phyloP scores from a whole-genome alignment of 1,140 invertebrate species.

The Orussus abietinus region DNA sequence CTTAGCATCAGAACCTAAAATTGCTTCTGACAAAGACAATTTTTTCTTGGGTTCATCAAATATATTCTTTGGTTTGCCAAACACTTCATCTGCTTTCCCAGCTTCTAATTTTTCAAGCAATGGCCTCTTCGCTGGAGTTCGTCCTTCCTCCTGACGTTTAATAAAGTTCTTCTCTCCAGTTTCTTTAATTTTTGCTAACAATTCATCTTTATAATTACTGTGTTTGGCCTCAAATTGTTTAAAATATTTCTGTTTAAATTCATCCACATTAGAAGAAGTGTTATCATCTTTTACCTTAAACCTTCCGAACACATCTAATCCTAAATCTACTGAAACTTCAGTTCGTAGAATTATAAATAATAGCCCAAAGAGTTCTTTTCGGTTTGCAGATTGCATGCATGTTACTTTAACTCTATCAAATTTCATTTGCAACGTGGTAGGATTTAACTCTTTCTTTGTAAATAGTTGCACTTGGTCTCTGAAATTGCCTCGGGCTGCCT shows the following conservation, averaged over 20 bases:
- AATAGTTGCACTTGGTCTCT: slow-evolving; percentile 47
- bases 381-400: slow-evolving; percentile 48
- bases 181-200: slow-evolving; percentile 33
- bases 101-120: slow-evolving; percentile 37
- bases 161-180: slow-evolving; percentile 26
- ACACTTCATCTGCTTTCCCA: slow-evolving; percentile 32
- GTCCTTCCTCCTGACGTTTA: slow-evolving; percentile 31
- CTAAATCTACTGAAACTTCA: slow-evolving; percentile 38
- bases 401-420: slow-evolving; percentile 46
- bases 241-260: slow-evolving; percentile 40
- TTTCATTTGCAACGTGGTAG: slow-evolving; percentile 37
- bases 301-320: slow-evolving; percentile 42
- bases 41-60: too few species aligned
- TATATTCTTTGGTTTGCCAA: slow-evolving; percentile 16
- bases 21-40: slow-evolving; percentile 5
- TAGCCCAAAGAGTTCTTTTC: slow-evolving; percentile 42
- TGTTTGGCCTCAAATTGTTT: slow-evolving; percentile 25
- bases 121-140: slow-evolving; percentile 28
- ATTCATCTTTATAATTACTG: slow-evolving; percentile 31
- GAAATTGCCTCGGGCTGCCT: slow-evolving; percentile 42
- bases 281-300: slow-evolving; percentile 41
- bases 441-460: slow-evolving; percentile 44
- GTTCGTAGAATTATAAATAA: slow-evolving; percentile 39
- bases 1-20: neutral
- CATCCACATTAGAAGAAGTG: slow-evolving; percentile 14